Conservation (phyloP, 64 coral and sea anemone species). For the Actinia tenebrosa region DNA sequence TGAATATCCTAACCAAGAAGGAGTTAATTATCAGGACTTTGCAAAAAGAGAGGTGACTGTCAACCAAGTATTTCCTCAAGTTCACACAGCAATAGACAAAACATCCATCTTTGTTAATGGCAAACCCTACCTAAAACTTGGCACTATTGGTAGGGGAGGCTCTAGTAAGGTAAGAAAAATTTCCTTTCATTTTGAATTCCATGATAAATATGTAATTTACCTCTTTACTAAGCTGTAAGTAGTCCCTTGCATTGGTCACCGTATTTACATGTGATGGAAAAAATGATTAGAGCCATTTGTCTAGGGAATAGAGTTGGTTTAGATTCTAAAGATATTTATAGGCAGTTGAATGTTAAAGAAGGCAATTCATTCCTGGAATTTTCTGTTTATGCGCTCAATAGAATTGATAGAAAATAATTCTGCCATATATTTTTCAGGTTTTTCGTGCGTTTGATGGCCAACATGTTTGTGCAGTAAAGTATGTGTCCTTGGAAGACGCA, state of each 20-base stretch:
- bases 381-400: too few species aligned
- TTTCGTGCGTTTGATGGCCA: conserved; percentile 63
- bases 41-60: not conserved
- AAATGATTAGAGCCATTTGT: too few species aligned
- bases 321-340: too few species aligned
- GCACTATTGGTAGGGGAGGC: conserved; percentile 78
- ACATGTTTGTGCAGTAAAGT: conserved; percentile 80
- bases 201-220: not conserved
- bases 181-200: not conserved
- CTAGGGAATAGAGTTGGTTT: too few species aligned
- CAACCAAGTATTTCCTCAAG: not conserved
- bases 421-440: not conserved
- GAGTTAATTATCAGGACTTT: not conserved
- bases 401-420: too few species aligned
- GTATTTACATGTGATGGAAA: too few species aligned
- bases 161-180: conserved; percentile 64
- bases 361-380: too few species aligned
- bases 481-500: conserved; percentile 86
- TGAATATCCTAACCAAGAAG: not conserved
- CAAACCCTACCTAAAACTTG: conserved; percentile 62
- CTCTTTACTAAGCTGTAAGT: not conserved
- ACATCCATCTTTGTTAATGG: conserved; percentile 68
- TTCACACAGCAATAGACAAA: conserved; percentile 23
- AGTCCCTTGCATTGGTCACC: too few species aligned
- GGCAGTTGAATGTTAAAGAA: too few species aligned